Evolutionary conservation across 2,888 invertebrate genomes (phyloP).

Genomic region (Lysandra bellargus): DNA sequence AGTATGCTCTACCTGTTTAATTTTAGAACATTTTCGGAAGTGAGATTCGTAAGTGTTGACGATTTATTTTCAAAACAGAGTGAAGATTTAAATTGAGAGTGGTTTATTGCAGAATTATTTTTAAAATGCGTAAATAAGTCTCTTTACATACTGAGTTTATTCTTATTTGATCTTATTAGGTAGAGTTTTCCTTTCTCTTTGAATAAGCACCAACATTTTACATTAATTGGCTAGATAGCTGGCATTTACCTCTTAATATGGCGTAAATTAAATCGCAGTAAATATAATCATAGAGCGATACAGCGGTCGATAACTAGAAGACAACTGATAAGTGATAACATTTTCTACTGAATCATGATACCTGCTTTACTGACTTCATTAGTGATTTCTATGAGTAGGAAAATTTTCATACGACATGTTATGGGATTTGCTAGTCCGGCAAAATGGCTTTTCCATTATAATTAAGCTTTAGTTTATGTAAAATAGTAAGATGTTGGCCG

Average conservation of each 20-base stretch:
- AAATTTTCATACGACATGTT: not conserved
- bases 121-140: conserved; percentile 24
- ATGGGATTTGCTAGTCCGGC: not conserved
- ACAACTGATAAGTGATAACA: not conserved
- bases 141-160: conserved; percentile 38
- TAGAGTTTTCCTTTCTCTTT: conserved; percentile 20
- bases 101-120: not conserved
- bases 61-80: conserved; percentile 1
- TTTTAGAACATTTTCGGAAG: conserved; percentile 32
- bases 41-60: conserved; percentile 31
- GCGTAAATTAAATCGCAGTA: conserved; percentile 6
- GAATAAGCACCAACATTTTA: conserved; percentile 9
- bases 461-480: not conserved
- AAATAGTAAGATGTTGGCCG: not conserved
- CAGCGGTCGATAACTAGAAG: not conserved
- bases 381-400: not conserved
- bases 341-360: conserved; percentile 4
- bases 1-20: conserved; percentile 48
- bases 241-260: not conserved
- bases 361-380: conserved; percentile 14
- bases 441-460: not conserved
- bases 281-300: conserved; percentile 27
- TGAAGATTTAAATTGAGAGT: not conserved
- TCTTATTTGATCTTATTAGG: conserved; percentile 23
- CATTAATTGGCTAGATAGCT: conserved; percentile 12